phyloP scores from a whole-genome alignment of 2,113 vertebrate species.

The Albula glossodonta region DNA sequence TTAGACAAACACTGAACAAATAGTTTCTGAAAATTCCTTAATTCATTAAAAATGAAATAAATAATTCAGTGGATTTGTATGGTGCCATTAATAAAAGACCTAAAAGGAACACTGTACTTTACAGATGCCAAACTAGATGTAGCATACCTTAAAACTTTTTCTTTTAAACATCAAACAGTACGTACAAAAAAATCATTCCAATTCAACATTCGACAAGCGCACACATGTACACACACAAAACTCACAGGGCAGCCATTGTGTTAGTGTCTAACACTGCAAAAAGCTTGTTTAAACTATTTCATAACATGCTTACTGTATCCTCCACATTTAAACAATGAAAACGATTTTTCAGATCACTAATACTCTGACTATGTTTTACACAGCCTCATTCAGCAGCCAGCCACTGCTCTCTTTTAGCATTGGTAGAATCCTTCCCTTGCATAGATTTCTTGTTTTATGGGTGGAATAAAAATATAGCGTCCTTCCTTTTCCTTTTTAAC shows the following conservation, averaged over 20 bases:
- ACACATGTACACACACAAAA: slow-evolving; percentile 31
- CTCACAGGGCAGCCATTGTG: slow-evolving; percentile 47
- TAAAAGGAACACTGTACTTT: slow-evolving; percentile 46
- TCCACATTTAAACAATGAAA: slow-evolving; percentile 18
- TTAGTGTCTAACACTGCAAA: slow-evolving; percentile 46
- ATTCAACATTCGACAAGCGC: slow-evolving; percentile 24
- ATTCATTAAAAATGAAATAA: slow-evolving; percentile 48
- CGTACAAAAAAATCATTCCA: slow-evolving; percentile 38
- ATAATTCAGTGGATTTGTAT: slow-evolving; percentile 37
- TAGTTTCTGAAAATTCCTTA: slow-evolving; percentile 30
- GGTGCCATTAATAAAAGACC: slow-evolving; percentile 40
- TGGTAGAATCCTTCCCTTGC: slow-evolving; percentile 55
- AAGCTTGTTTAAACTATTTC: slow-evolving; percentile 42
- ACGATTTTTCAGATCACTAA: neutral
- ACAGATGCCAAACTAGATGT: slow-evolving; percentile 35
- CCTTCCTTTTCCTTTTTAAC: slow-evolving; percentile 29
- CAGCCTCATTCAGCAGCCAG: neutral
- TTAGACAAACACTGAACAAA: slow-evolving; percentile 35
- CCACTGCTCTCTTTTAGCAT: slow-evolving; percentile 27
- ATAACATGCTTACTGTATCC: slow-evolving; percentile 63
- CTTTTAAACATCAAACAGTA: slow-evolving; percentile 24
- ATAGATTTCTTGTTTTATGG: slow-evolving; percentile 65
- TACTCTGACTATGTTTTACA: neutral
- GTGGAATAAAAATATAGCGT: slow-evolving; percentile 53
- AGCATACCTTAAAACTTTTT: slow-evolving; percentile 33